Evolutionary conservation across 2,797 vertebrate species (phyloP).

Genomic region (Xiphorhynchus erythropygius): DNA sequence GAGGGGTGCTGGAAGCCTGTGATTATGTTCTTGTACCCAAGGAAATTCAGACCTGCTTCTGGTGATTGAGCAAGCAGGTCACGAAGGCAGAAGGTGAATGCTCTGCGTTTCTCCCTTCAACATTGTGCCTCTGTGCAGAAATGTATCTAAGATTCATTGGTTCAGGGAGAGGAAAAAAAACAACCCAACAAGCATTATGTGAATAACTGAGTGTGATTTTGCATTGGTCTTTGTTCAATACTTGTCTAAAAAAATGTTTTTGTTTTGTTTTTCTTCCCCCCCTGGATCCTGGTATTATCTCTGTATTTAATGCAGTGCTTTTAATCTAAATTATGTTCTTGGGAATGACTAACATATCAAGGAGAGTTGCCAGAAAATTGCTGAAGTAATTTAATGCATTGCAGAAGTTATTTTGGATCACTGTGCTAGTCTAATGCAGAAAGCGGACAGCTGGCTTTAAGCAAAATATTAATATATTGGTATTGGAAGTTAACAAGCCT

Average conservation of each 20-base stretch:
- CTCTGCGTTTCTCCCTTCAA: neutral
- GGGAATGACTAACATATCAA: neutral
- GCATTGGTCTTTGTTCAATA: neutral
- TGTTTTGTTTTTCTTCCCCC: neutral
- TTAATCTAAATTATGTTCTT: neutral
- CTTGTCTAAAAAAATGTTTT: neutral
- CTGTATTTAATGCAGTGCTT: neutral
- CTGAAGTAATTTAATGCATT: neutral
- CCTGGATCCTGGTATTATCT: neutral
- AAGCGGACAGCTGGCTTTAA: slow-evolving; percentile 2
- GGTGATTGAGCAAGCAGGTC: fast-evolving
- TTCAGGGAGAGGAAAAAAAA: neutral
- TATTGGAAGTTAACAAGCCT: neutral
- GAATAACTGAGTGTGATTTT: neutral
- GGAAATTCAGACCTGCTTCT: neutral
- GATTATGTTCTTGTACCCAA: neutral
- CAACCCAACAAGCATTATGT: fast-evolving
- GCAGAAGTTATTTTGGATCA: neutral
- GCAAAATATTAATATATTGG: neutral
- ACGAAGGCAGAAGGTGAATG: neutral
- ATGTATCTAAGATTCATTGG: neutral
- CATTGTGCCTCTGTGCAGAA: neutral
- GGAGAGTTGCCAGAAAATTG: neutral
- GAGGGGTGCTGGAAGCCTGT: neutral
- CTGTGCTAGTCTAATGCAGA: neutral